Conservation (phyloP, 2,888 invertebrate genomes). For the Acronicta aceris region DNA sequence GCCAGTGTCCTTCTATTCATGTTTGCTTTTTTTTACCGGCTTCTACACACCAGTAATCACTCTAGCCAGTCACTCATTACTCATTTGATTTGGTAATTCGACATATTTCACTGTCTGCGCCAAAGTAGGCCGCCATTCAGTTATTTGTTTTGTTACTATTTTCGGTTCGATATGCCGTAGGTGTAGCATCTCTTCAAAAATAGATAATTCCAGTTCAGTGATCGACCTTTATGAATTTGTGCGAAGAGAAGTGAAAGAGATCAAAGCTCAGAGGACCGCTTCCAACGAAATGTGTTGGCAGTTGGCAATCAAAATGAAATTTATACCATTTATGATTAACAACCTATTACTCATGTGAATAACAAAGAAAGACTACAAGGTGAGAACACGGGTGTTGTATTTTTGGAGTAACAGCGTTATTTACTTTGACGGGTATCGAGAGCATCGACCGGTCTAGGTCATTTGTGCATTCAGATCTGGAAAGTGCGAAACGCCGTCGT, state of each 20-base stretch:
- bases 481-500: constrained; percentile 31
- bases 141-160: constrained; percentile 50
- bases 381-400: constrained; percentile 43
- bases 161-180: constrained; percentile 17
- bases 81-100: constrained; percentile 45
- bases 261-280: constrained; percentile 23
- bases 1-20: constrained; percentile 27
- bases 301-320: constrained; percentile 41
- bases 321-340: constrained; percentile 44
- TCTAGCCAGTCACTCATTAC: constrained; percentile 27
- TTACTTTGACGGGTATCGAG: constrained; percentile 53
- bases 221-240: constrained; percentile 35
- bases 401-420: constrained; percentile 57
- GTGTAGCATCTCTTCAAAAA: constrained; percentile 28
- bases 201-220: constrained; percentile 27
- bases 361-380: constrained; percentile 32
- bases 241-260: constrained; percentile 23
- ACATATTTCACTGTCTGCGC: constrained; percentile 33
- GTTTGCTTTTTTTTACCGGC: constrained; percentile 30
- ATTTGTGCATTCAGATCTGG: constrained; percentile 46
- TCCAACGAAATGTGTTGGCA: constrained; percentile 27
- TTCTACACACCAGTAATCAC: constrained; percentile 29
- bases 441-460: constrained; percentile 67
- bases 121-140: constrained; percentile 38
- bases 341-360: constrained; percentile 26